Evolutionary conservation across 2,797 vertebrate species (phyloP), one percentile per base, ranked within the genome.

Genomic region (Caiman crocodilus): DNA sequence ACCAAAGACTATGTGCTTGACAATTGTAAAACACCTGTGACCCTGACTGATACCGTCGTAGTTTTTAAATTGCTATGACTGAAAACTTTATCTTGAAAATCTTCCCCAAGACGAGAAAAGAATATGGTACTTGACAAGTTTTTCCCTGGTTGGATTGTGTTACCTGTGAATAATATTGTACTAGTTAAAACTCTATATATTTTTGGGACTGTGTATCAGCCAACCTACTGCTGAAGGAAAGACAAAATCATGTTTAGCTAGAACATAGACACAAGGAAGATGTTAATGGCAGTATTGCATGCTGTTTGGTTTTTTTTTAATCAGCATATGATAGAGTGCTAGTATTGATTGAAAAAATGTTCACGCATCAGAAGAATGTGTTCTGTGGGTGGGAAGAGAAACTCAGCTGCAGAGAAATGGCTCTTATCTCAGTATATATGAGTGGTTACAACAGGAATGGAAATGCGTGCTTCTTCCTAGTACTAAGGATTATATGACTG

Each of bases 71-170:
- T 84, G 60, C 56, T 50, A 60, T 30, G 60, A 25, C 69, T n/a
- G 15, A 2, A 2, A 79, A 23, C 25, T 28, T 25, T 83, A 5
- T 20, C 60, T 90, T 83, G 79, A 85, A 92, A 88, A 35, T 56
- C 25, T 64, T 9, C 76, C 26, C 65, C 76, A 13, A 23, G 57
- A 28, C 21, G 12, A 23, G 32, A 14, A 26, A 32, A 20, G 63
- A 63, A 16, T 3, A 1, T 58, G 1, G 59, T 69, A 63, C 17
- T 35, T 0, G 80, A 50, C 11, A 0, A 0, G 15, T 56, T 55
- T 32, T 42, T 35, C 59, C 56, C 14, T 6, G 1, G 23, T 28
- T 85, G 16, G 88, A 26, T 10, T 80, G 20, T 35, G 20, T 69
- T 69, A 9, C 5, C 35, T 82, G 79, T 14, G 63, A 67, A 67